These are phyloP conservation scores for Burhinus bistriatus DNA, from an alignment of 2,113 vertebrate species.

Conservation along the genomic window DNA sequence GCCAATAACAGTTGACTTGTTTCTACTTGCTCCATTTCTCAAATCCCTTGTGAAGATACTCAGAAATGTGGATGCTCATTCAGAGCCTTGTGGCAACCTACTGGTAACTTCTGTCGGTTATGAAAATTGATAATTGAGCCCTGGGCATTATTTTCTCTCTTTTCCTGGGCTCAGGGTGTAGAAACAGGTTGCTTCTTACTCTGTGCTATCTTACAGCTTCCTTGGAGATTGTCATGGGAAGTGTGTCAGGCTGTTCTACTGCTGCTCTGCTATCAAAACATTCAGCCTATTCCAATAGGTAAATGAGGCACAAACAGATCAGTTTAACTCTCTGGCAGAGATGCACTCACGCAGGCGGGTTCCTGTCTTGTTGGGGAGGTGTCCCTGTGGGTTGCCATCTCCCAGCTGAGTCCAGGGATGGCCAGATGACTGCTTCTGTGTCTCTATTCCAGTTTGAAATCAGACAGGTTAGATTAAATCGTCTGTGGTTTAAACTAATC, in stretches of 20 bases:
- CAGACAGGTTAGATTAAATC: conserved; percentile 57
- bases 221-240: not conserved
- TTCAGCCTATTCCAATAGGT: not conserved
- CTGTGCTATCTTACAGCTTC: not conserved
- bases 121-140: not conserved
- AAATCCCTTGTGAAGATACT: not conserved
- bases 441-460: conserved; percentile 21
- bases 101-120: not conserved
- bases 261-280: not conserved
- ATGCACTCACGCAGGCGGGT: not conserved
- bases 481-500: conserved; percentile 46
- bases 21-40: not conserved
- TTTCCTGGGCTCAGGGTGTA: not conserved
- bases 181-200: not conserved
- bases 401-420: conserved; percentile 35
- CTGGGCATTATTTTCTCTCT: not conserved
- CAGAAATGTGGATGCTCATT: not conserved
- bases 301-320: conserved; percentile 27
- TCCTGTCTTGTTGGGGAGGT: not conserved
- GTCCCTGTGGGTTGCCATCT: not conserved
- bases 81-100: not conserved
- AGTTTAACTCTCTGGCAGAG: conserved; percentile 17
- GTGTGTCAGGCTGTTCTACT: not conserved
- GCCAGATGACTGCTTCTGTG: conserved; percentile 20
- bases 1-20: not conserved